phyloP scores from a whole-genome alignment of 2,888 invertebrate genomes.

The Onthophagus sagittarius region DNA sequence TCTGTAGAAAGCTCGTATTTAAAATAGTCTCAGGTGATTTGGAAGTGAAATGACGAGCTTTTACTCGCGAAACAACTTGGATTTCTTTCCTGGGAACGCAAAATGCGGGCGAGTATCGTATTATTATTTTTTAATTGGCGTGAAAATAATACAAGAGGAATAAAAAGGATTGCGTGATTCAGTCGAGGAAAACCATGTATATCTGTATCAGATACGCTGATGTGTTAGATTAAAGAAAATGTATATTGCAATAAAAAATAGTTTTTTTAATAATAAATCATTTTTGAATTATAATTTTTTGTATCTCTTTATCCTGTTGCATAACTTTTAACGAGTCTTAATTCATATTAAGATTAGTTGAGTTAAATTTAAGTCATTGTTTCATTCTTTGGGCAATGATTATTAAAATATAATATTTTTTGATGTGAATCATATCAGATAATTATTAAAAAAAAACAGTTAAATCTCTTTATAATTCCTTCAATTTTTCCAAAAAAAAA shows the following conservation, averaged over 20 bases:
- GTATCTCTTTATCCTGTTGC: no score
- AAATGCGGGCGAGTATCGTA: neutral
- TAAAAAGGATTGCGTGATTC: neutral
- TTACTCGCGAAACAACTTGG: neutral
- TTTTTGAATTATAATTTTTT: neutral
- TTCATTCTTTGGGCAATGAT: neutral
- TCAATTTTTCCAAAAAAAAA: no score
- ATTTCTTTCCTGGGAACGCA: neutral
- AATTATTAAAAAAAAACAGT: no score
- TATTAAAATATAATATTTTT: neutral
- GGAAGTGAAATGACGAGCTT: neutral
- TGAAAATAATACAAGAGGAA: neutral
- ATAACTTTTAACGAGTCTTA: neutral
- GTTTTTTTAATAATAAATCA: slow-evolving; percentile 16
- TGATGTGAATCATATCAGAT: neutral
- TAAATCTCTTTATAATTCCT: no score
- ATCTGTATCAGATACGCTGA: slow-evolving; percentile 24
- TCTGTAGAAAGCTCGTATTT: neutral
- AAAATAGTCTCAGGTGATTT: neutral
- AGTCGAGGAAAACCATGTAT: slow-evolving; percentile 10
- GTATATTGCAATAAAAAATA: slow-evolving; percentile 17
- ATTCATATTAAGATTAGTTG: no score
- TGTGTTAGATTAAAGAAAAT: slow-evolving; percentile 11
- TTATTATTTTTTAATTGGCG: neutral
- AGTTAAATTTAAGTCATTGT: no score